Evolutionary conservation across 2,113 vertebrate genomes (phyloP), one percentile per base, ranked within the genome.

Genomic region (Todiramphus chloris): DNA sequence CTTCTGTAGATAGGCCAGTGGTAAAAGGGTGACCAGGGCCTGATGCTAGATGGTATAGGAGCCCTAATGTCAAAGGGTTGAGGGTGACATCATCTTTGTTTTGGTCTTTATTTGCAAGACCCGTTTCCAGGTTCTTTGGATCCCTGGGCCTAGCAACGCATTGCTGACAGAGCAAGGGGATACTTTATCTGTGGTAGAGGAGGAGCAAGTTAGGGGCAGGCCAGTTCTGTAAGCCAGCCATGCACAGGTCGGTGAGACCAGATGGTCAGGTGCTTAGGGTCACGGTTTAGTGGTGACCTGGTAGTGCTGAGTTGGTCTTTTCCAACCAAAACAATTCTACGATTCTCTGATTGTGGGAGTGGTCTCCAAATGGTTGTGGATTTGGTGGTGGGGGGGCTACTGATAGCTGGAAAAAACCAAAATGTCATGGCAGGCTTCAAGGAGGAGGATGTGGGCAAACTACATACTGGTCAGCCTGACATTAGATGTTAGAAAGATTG

Each of bases 161-260:
- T 0, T 1, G 58, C 31, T 43, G 43, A 28, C 2, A 3, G 69
- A 50, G 20, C 0, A 1, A 68, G 55, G 13, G 11, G 2, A 4
- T 72, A 16, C 7, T 46, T 31, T 56, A 41, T 25, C 10, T 66
- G 0, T 2, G 4, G 46, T 5, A 13, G 51, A 46, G 10, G 9
- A 4, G 0, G 53, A 72, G 28, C 59, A 76, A 3, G 59, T 17
- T 39, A 33, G 28, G 67, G 35, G 20, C n/a, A 19, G 46, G 68
- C 23, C 1, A 4, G 58, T 72, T 73, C n/a, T 7, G 5, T 66
- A 67, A 41, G 41, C 20, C 27, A 6, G 39, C 23, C 2, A 0
- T 0, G 0, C 13, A 11, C 4, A 6, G n/a, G 25, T 41, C 2
- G 0, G 5, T 51, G 80, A 64, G 68, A 33, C 21, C 2, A 3